Conservation (phyloP, 1,140 invertebrate species). For the Ceratina calcarata region DNA sequence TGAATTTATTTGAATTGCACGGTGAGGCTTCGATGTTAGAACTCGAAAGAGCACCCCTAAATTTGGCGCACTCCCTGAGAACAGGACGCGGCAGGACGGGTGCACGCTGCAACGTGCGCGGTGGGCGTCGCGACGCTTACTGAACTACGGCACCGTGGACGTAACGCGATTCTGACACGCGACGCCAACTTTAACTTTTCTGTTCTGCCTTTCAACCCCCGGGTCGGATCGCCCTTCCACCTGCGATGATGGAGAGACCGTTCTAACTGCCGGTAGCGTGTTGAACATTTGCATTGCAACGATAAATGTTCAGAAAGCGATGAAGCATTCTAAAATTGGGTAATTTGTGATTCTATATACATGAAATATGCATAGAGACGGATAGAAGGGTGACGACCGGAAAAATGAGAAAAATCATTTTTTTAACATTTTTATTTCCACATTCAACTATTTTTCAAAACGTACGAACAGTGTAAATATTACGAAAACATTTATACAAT, state of each 20-base stretch:
- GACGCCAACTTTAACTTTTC: constrained; percentile 13
- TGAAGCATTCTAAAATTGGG: too few relatives aligned
- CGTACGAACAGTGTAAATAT: neutral
- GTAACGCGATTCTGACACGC: constrained; percentile 36
- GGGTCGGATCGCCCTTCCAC: neutral
- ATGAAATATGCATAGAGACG: neutral
- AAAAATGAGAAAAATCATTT: too few relatives aligned
- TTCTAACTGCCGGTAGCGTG: neutral
- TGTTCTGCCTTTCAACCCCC: neutral
- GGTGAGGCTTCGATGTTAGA: neutral
- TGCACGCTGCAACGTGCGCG: constrained; percentile 52
- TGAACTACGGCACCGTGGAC: constrained; percentile 50
- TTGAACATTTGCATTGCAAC: neutral
- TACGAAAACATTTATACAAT: neutral
- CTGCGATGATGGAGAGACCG: neutral
- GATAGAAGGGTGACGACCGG: neutral
- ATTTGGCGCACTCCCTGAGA: neutral
- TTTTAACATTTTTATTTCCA: constrained; percentile 1
- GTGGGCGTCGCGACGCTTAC: constrained; percentile 70
- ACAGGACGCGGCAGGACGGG: constrained; percentile 4
- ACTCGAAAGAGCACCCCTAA: neutral
- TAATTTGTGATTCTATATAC: neutral
- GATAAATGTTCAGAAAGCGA: neutral
- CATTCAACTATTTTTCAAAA: neutral
- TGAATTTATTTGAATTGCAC: neutral